These are phyloP conservation scores for Cantharis nigra DNA, from an alignment of 2,888 invertebrate species.

Conservation along the genomic window DNA sequence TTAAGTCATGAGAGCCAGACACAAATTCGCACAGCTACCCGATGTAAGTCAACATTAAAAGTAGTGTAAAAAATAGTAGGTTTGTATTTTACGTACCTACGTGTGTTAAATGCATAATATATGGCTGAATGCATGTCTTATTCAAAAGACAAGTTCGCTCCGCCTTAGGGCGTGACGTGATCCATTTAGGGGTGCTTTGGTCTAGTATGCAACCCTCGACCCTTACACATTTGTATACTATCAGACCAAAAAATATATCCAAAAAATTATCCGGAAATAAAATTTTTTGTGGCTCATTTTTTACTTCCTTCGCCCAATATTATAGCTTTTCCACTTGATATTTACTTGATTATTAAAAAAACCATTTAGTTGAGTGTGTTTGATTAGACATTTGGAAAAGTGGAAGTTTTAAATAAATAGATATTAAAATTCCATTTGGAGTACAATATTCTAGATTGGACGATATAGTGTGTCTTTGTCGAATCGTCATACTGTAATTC, in stretches of 20 bases:
- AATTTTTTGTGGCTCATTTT: neutral
- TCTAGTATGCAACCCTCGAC: slow-evolving; percentile 23
- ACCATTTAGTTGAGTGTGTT: neutral
- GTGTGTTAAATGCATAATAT: slow-evolving; percentile 50
- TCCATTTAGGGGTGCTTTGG: slow-evolving; percentile 41
- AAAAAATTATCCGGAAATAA: neutral
- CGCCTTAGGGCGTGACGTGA: slow-evolving; percentile 50
- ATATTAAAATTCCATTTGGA: slow-evolving; percentile 6
- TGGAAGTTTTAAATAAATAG: slow-evolving; percentile 9
- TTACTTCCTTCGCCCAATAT: neutral
- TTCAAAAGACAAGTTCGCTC: slow-evolving; percentile 46
- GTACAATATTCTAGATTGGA: neutral
- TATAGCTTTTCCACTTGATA: neutral
- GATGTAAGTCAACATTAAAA: neutral
- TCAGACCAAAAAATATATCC: slow-evolving; percentile 18
- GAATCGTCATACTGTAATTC: neutral
- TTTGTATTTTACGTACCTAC: slow-evolving; percentile 3
- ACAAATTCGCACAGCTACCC: neutral
- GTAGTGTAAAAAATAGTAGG: neutral
- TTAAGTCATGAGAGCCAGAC: neutral
- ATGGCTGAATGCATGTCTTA: slow-evolving; percentile 51
- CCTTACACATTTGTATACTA: slow-evolving; percentile 25
- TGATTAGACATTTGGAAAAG: slow-evolving; percentile 2
- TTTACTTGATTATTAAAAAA: neutral
- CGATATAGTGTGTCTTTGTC: neutral